phyloP scores from a whole-genome alignment of 2,113 vertebrate species.

The Panurus biarmicus region DNA sequence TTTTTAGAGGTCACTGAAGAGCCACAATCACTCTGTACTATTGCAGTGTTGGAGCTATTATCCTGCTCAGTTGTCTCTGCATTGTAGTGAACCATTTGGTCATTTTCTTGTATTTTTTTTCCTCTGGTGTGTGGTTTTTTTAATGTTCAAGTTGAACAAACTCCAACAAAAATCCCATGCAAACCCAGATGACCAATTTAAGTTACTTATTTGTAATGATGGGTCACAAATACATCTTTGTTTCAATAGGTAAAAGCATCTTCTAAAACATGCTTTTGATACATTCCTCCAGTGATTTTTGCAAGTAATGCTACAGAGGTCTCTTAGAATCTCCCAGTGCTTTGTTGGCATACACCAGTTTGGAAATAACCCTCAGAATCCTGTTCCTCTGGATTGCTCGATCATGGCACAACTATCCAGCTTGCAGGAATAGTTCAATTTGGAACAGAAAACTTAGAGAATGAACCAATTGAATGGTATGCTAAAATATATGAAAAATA shows the following conservation, averaged over 20 bases:
- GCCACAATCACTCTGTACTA: neutral
- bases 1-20: neutral
- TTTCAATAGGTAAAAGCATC: neutral
- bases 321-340: neutral
- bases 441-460: neutral
- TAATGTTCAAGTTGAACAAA: neutral
- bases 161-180: neutral
- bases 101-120: neutral
- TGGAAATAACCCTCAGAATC: neutral
- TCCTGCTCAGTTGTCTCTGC: neutral
- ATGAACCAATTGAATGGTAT: neutral
- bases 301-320: neutral
- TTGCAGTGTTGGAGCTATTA: neutral
- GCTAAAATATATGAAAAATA: neutral
- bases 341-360: neutral
- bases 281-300: neutral
- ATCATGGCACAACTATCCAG: neutral
- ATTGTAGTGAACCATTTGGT: neutral
- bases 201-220: neutral
- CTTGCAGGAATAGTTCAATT: neutral
- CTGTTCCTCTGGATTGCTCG: neutral
- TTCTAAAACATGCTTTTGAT: neutral
- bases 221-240: neutral
- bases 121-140: neutral
- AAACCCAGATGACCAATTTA: neutral